Evolutionary conservation across 2,797 vertebrate species (phyloP), one percentile per base, ranked within the genome.

Genomic region (Hydrophis major): DNA sequence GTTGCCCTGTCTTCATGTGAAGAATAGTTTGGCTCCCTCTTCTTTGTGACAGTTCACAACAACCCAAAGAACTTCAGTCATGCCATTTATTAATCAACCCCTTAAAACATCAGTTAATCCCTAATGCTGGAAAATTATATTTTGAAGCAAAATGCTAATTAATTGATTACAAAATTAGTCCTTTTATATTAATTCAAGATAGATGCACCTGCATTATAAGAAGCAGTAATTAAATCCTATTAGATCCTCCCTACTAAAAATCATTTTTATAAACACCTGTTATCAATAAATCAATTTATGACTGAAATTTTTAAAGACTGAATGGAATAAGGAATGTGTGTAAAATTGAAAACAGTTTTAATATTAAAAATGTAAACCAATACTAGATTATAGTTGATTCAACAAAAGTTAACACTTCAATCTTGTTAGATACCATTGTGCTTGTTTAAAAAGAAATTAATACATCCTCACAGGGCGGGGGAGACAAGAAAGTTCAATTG

Each of bases 381-480:
- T 42, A 42, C 22, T 42, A 22, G 7, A 42, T 11, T 42, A 42
- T 3, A 78, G 74, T 78, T 78, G 42, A 42, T 78, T 78, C 37
- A 78, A 78, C 7, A 78, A 42, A 78, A 42, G 37, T 42, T 78
- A 78, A 78, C 22, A 42, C 42, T 78, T 42, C 37, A 78, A 53
- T 53, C 50, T 53, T 53, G 11, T 42, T 78, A 42, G 74, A 78
- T 78, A 42, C 8, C 37, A 42, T 42, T 78, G 37, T 78, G 37
- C 42, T 69, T 78, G 20, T 22, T 22, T 42, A 42, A 42, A 78
- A 22, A 42, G 18, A 10, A 11, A 78, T 78, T 20, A 78, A 22
- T 78, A 11, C 22, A 78, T 42, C 18, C 18, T 22, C 2, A 1
- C 0, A 1, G 50, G 10, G 53, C 1, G 11, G 0, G 11, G 11